Evolutionary conservation across 2,797 vertebrate genomes (phyloP), one percentile per base, ranked within the genome.

Genomic region (Mus minutoides): DNA sequence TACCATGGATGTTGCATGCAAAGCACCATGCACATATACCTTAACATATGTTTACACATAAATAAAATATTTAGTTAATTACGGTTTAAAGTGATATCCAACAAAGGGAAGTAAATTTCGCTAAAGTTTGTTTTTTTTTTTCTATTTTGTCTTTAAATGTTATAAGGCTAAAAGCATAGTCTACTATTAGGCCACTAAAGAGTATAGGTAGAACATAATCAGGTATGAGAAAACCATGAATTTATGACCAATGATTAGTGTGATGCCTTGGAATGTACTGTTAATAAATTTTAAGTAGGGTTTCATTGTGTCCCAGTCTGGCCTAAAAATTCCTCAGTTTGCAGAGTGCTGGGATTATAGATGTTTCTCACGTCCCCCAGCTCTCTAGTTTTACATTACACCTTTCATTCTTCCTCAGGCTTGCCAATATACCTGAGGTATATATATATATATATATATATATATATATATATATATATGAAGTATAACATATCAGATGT

Each of bases 11-110:
- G 22, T 58, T 58, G 21, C 56, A 60, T 10, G 58, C 24, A 60
- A 24, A 60, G 12, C 26, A 67, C 31, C 62, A 49, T 82, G 60
- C 80, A 60, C 49, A 90, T 19, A 60, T 0, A 34, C 4, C 49
- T 3, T 49, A 86, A 46, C 17, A 49, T 17, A 62, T 14, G 52
- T 43, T 56, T 83, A 60, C 37, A 34, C 8, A 54, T 0, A 80
- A 71, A 87, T 26, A 88, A 88, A 86, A 62, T 73, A 4, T 75
- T n/a, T 91, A 86, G 73, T 69, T 82, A 91, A 62, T 84, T 86
- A 76, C 52, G 12, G 6, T 54, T 26, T 58, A 92, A 91, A 95
- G 77, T 54, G 7, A 92, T 80, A 95, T 4, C 17, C 62, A 90
- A 54, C 10, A 85, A 95, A 88, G 83, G 37, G 67, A 71, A n/a